Conservation (phyloP, 2,888 invertebrate genomes). For the Monopis laevigella region DNA sequence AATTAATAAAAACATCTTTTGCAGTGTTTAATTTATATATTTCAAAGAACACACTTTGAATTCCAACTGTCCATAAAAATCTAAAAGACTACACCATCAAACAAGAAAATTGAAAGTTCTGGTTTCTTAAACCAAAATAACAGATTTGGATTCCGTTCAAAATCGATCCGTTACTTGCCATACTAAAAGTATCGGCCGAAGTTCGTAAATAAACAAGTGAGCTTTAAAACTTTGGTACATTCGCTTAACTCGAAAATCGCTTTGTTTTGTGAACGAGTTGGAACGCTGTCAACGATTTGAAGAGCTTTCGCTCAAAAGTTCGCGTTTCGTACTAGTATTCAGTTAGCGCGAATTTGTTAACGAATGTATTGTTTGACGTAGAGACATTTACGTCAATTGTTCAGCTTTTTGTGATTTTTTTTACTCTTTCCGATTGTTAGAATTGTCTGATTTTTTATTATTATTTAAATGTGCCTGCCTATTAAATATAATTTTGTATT, state of each 20-base stretch:
- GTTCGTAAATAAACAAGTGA: constrained; percentile 11
- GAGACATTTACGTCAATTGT: too few relatives aligned
- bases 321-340: constrained; percentile 19
- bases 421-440: too few relatives aligned
- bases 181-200: constrained; percentile 11
- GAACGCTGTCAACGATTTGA: constrained; percentile 29
- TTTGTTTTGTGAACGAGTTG: constrained; percentile 29
- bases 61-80: too few relatives aligned
- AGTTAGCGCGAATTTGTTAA: not conserved
- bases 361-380: constrained; percentile 7
- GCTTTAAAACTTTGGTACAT: constrained; percentile 9
- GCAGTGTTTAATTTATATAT: too few relatives aligned
- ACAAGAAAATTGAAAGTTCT: too few relatives aligned
- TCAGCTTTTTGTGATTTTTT: too few relatives aligned
- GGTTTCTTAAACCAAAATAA: constrained; percentile 9
- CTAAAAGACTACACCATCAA: too few relatives aligned
- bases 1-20: too few relatives aligned
- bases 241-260: constrained; percentile 17
- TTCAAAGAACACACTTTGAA: too few relatives aligned
- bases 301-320: constrained; percentile 27
- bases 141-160: constrained; percentile 6
- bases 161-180: constrained; percentile 3
- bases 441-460: too few relatives aligned
- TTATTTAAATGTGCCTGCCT: too few relatives aligned
- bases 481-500: too few relatives aligned